Conservation (phyloP, 2,888 invertebrate species). For the Dromius quadrimaculatus region DNA sequence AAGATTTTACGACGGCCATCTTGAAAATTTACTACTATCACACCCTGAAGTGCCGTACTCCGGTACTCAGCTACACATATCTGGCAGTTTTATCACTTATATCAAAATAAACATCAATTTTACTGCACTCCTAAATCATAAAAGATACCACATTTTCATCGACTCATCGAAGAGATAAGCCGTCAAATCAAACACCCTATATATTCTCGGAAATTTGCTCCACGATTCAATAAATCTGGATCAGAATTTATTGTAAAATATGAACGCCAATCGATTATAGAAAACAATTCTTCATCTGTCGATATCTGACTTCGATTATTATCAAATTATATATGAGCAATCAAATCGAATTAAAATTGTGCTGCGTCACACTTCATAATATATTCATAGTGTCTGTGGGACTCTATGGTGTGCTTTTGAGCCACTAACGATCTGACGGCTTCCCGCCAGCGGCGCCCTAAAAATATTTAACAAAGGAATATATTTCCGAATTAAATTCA, state of each 20-base stretch:
- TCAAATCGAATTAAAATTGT: slow-evolving; percentile 63
- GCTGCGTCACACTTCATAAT: slow-evolving; percentile 63
- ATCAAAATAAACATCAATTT: slow-evolving; percentile 53
- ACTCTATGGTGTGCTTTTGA: slow-evolving; percentile 29
- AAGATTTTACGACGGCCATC: slow-evolving; percentile 43
- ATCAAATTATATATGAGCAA: slow-evolving; percentile 63
- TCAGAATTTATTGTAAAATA: no score
- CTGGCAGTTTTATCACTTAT: slow-evolving; percentile 51
- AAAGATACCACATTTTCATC: slow-evolving; percentile 45
- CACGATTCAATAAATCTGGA: no score
- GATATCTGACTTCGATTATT: slow-evolving; percentile 58
- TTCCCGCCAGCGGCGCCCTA: slow-evolving; percentile 1
- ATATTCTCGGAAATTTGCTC: no score
- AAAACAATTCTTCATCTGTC: slow-evolving; percentile 58
- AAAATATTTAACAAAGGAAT: no score
- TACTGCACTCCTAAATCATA: slow-evolving; percentile 48
- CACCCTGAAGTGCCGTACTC: slow-evolving; percentile 19
- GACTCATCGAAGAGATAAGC: slow-evolving; percentile 23
- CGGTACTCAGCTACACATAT: slow-evolving; percentile 37
- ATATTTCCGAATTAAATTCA: neutral
- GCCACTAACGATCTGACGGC: slow-evolving; percentile 36
- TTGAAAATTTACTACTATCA: slow-evolving; percentile 47
- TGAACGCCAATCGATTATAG: slow-evolving; percentile 48
- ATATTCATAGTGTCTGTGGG: slow-evolving; percentile 58
- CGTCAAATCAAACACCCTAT: neutral